Conservation (phyloP, 2,113 vertebrate genomes). For the Raja brachyura region DNA sequence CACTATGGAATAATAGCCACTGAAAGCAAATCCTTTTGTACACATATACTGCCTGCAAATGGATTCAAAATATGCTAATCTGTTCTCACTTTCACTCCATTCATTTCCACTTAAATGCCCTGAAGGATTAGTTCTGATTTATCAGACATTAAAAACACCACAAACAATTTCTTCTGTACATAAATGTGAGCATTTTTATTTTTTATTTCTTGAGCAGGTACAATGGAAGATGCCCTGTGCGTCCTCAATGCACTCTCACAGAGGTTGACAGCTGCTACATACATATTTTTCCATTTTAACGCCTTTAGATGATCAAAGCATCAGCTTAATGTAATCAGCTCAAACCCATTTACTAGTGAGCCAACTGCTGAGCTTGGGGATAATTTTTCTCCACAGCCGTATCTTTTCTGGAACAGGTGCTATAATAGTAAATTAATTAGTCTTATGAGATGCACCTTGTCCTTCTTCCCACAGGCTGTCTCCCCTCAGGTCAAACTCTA, state of each 20-base stretch:
- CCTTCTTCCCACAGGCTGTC: constrained; percentile 78
- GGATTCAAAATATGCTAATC: constrained; percentile 77
- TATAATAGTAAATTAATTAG: constrained; percentile 99
- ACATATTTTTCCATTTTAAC: constrained; percentile 95
- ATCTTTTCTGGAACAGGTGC: constrained; percentile 98
- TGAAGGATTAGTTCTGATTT: constrained; percentile 82
- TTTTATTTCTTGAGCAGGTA: constrained; percentile 24
- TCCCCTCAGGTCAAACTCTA: constrained; percentile 74
- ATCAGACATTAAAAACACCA: constrained; percentile 62
- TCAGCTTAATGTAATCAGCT: constrained; percentile 98
- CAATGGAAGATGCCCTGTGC: constrained; percentile 25
- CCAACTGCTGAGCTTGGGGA: constrained; percentile 74
- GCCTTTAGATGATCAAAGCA: constrained; percentile 96
- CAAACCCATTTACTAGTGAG: constrained; percentile 87
- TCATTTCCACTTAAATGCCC: constrained; percentile 82
- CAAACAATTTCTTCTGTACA: constrained; percentile 34
- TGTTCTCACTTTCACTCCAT: constrained; percentile 80
- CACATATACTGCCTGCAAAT: constrained; percentile 67
- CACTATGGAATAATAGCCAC: constrained; percentile 66
- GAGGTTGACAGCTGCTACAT: constrained; percentile 73
- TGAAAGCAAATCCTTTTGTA: constrained; percentile 65
- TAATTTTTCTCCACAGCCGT: constrained; percentile 71
- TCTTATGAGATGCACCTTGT: constrained; percentile 93
- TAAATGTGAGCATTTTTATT: constrained; percentile 30
- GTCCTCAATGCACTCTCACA: constrained; percentile 49